Evolutionary conservation across 2,888 invertebrate genomes (phyloP), one percentile per base, ranked within the genome.

Genomic region (Cephus sareptanus): DNA sequence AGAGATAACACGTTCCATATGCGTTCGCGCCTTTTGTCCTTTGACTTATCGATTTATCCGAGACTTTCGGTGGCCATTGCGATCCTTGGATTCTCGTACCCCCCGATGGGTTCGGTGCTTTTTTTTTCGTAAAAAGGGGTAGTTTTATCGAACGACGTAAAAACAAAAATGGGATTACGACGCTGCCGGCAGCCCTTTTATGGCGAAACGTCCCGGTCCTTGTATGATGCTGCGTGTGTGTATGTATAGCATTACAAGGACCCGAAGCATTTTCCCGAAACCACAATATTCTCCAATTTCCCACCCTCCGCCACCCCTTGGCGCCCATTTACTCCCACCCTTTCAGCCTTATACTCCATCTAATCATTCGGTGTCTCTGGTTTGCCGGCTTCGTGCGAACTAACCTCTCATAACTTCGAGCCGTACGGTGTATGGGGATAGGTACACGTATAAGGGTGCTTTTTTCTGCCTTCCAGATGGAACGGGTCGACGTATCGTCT

Each of bases 211-310:
- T 56, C 23, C 23, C 23, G 23, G 23, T 15, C 9, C 15, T 56
- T 56, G 23, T 56, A 23, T 2, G 23, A 9, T 23, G 23, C 23
- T n/a, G n/a, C 9, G 56, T 23, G 23, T 23, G 23, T 23, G 56
- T 23, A 23, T 23, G 9, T 56, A 23, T 9, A 9, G 56, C 9
- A 23, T 23, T 15, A 56, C 23, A 23, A 23, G 56, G 80, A 77
- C 81, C 81, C 81, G 35, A 35, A 82, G 84, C 84, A 79, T 84
- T 83, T 81, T 81, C 79, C 81, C 76, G 79, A 74, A 79, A 77
- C 69, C 80, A 81, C 79, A 80, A 80, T 78, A 79, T 80, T 79
- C 81, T 77, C 80, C 83, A 56, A 56, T 56, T 56, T 56, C 23
- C 23, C 56, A 56, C 9, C 56, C 56, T 23, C 9, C 23, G 6